Evolutionary conservation across 2,113 vertebrate genomes (phyloP).

Genomic region (Brachionichthys hirsutus): DNA sequence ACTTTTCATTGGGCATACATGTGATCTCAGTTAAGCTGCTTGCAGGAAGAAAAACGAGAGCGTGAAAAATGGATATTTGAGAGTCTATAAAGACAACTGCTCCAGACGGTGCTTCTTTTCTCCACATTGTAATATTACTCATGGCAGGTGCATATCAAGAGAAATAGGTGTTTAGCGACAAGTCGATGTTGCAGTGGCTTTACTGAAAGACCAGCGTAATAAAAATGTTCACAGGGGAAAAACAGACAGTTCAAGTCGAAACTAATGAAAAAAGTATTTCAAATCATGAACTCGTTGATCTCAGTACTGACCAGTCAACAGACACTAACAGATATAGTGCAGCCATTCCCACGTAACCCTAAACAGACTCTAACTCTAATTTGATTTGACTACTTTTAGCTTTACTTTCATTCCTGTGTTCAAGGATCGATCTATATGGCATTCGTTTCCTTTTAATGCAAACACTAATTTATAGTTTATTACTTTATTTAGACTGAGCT

Average conservation of each 20-base stretch:
- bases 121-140: conserved; percentile 24
- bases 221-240: not conserved
- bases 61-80: conserved; percentile 67
- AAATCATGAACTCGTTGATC: conserved; percentile 29
- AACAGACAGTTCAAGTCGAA: conserved; percentile 5
- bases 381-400: conserved; percentile 2
- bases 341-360: conserved; percentile 30
- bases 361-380: conserved; percentile 15
- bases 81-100: conserved; percentile 37
- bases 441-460: conserved; percentile 50
- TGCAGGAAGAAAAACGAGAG: conserved; percentile 79
- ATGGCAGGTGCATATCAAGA: conserved; percentile 27
- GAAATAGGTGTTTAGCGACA: conserved; percentile 18
- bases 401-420: not conserved
- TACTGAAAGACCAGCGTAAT: conserved; percentile 9
- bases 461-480: conserved; percentile 54
- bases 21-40: conserved; percentile 95
- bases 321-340: conserved; percentile 53
- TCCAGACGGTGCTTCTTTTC: conserved; percentile 20
- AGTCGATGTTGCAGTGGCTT: conserved; percentile 8
- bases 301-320: conserved; percentile 37
- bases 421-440: conserved; percentile 43
- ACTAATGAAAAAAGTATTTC: conserved; percentile 7
- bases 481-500: conserved; percentile 18
- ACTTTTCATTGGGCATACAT: conserved; percentile 97